Evolutionary conservation across 1,140 invertebrate species (phyloP), one percentile per base, ranked within the genome.

Genomic region (Drosophila ironensis): DNA sequence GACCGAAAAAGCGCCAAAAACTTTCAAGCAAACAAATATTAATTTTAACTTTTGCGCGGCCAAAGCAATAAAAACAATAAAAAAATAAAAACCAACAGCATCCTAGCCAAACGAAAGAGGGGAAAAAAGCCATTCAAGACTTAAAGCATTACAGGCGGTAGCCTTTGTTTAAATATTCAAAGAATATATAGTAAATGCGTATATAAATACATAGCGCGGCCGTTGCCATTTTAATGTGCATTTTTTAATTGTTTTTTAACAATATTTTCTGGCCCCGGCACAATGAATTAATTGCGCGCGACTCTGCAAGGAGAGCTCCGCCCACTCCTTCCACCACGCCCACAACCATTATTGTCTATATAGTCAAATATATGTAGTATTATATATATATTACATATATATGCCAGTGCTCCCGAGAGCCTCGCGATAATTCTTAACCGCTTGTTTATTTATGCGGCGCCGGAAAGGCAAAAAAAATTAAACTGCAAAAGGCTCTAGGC

Each of bases 21-120:
- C 45, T 78, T 84, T 78, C 68, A 56, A 72, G 69, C 78, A 86
- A 84, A 84, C 78, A 84, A 84, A 86, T 84, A 84, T 84, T 86
- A 84, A 84, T 84, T 86, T 84, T 57, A 84, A 84, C 78, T 84
- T 84, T 78, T 64, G 44, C 47, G 47, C 57, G 59, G 37, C 51
- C 30, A 50, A 60, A 61, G 61, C 57, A 38, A 63, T 48, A 25
- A 38, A 17, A 48, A 27, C 27, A 35, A 20, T 24, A 24, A 45
- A 27, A 22, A 41, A 46, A 35, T 3, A 24, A 50, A 48, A 17
- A 53, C 24, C 5, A 37, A 37, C 5, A 8, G 9, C 8, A 30
- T 1, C n/a, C 11, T 30, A 25, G 12, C 14, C 8, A 53, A 33
- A 6, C 8, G 9, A 47, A 37, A 27, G 14, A 12, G 30, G 46